Conservation (phyloP, 2,113 vertebrate genomes). For the Sorex fumeus region DNA sequence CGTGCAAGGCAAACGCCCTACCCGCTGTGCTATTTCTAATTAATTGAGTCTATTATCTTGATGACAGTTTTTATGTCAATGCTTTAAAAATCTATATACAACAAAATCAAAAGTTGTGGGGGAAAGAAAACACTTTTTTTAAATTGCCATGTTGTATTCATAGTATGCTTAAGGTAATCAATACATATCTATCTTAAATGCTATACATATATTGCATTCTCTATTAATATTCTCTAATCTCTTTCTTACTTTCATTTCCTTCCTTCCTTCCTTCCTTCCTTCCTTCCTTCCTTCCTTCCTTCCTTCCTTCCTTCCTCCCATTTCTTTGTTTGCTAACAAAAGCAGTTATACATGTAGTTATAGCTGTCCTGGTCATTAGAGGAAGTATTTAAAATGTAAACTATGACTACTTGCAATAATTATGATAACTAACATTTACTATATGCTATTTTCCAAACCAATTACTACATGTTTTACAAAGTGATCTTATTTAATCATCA, state of each 20-base stretch:
- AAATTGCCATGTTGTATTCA: neutral
- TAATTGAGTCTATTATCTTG: neutral
- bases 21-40: neutral
- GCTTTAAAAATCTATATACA: constrained; percentile 22
- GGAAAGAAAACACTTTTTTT: neutral
- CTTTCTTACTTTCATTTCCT: neutral
- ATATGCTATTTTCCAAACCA: neutral
- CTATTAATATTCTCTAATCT: neutral
- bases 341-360: neutral
- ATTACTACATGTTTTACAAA: neutral
- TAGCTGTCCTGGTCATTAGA: neutral
- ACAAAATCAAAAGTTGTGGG: neutral
- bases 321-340: neutral
- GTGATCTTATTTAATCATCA: constrained; percentile 19
- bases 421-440: constrained; percentile 36
- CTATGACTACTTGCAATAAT: neutral
- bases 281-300: too few relatives aligned
- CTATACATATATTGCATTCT: neutral
- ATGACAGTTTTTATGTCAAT: neutral
- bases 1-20: too few relatives aligned
- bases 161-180: neutral
- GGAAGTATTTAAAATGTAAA: constrained; percentile 24
- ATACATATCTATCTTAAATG: neutral
- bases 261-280: too few relatives aligned
- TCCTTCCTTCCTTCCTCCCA: too few relatives aligned